Base-by-base conservation (phyloP, 2,888 invertebrate genomes). In the Erebia palarica region DNA sequence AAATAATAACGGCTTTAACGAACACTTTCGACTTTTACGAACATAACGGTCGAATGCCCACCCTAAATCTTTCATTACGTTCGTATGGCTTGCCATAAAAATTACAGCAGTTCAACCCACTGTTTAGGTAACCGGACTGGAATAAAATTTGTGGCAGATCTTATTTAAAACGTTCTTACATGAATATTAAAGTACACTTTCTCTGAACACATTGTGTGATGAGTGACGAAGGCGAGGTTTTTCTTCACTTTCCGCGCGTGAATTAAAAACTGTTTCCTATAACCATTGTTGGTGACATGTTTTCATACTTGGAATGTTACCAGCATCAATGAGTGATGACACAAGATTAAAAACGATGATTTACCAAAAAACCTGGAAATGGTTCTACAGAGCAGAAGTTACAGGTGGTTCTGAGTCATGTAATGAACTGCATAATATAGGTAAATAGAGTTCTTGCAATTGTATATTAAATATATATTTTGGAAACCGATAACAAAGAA, bases 111-210 rank as follows among this genome's bases (percentile, higher is more conserved):
- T 13, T 51, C 64, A 18, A 59, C 68, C 55, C 53, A 58, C 53
- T 27, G 49, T 69, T 72, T 72, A 65, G 68, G 65, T 65, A 65
- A 72, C 65, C 65, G 51, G 60, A 60, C 60, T 21, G 64, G 16
- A 64, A 51, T 58, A 51, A 63, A 70, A 63, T 70, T 72, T 63
- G 72, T 63, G 66, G 68, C 59, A 21, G 47, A 70, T 74, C 68
- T 67, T 70, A 69, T 49, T 68, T 66, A 21, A 71, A 71, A 63
- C 74, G 69, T 65, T 71, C 70, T 68, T 57, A 76, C 72, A 74
- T 79, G 78, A 76, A 78, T 78, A 77, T 79, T 78, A 76, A 79
- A 77, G 76, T 71, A 75, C 74, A 84, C 86, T 86, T 86, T 87
- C 86, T 81, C 84, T 79, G 78, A 78, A 77, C 71, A 78, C 78